Base-by-base conservation (phyloP, 2,888 invertebrate species). In the Euzetes globulus region DNA sequence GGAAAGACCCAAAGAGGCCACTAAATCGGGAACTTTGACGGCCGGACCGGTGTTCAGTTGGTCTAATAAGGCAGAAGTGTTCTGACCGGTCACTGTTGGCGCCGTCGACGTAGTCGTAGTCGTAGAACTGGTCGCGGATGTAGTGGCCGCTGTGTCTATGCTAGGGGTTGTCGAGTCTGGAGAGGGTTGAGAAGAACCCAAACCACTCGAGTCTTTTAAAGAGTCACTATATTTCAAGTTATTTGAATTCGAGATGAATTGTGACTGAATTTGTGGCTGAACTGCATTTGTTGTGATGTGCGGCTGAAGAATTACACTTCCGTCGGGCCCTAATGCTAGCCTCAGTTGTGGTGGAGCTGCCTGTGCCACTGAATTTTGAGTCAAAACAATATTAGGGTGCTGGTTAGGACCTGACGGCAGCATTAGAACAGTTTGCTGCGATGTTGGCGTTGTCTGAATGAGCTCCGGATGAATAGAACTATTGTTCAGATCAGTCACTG, bases 291-390 rank as follows among this genome's bases (percentile, higher is more conserved):
- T 27, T 0, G 71, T 22, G 22, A 55, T 55, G 52, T 58, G 63
- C 27, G 78, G 75, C 52, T 79, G 80, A 45, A 80, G 71, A 25
- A 78, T 78, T 11, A 80, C 76, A 73, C 78, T 79, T 5, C 80
- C 80, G 75, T 80, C 80, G 33, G 78, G 79, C 29, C 78, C 76
- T 17, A 80, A 68, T 9, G 80, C 75, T 33, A 80, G 47, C 72
- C 79, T 79, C 29, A 80, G 25, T 71, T 79, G 80, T 47, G 77
- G 77, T 27, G 75, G 71, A 68, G 22, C 58, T 55, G 71, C 22
- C 27, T 29, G 63, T 50, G 9, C 25, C n/a, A 71, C 17, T 63
- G 65, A 47, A 17, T 60, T 63, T 33, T 71, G 63, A n/a, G 58
- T 74, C 29, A 71, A 25, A 7, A 74, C 50, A 33, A 71, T 37